A percentile compares a stretch with the other conserved stretches of the same genome.
Conservation (phyloP, 2,797 vertebrate genomes). For the Sebastes ruberrimus region DNA sequence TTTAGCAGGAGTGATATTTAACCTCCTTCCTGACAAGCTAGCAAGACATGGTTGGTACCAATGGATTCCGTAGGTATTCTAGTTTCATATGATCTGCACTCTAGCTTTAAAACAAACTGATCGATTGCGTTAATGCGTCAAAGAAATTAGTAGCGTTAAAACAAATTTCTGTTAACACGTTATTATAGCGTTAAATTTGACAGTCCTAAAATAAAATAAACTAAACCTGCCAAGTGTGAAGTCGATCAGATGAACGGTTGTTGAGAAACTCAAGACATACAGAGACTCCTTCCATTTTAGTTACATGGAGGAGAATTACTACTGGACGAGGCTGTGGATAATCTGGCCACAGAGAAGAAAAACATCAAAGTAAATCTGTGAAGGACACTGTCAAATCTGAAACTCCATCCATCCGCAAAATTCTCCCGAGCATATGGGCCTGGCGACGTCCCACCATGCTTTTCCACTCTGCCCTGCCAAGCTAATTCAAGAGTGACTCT, state of each 20-base stretch:
- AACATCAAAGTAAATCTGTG: constrained; percentile 52
- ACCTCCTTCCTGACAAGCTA: too few relatives aligned
- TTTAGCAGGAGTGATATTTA: too few relatives aligned
- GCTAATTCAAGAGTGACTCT: constrained; percentile 81
- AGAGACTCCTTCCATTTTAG: not conserved
- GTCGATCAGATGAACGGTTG: not conserved
- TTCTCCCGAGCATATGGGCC: constrained; percentile 80
- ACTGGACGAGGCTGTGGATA: constrained; percentile 43
- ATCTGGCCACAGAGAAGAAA: constrained; percentile 45
- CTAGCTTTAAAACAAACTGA: too few relatives aligned
- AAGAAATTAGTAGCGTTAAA: too few relatives aligned
- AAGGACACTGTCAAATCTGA: constrained; percentile 62
- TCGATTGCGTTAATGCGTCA: too few relatives aligned
- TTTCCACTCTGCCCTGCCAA: constrained; percentile 84
- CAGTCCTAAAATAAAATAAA: too few relatives aligned
- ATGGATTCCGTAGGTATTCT: too few relatives aligned
- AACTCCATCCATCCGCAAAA: constrained; percentile 61
- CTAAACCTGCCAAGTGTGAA: not conserved
- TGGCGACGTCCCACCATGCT: constrained; percentile 75
- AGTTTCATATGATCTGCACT: too few relatives aligned
- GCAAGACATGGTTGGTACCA: too few relatives aligned
- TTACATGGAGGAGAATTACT: constrained; percentile 3
- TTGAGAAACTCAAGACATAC: not conserved
- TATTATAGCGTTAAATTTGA: too few relatives aligned
- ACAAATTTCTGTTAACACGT: too few relatives aligned